These are phyloP conservation scores for Saguinus midas DNA, from an alignment of 2,113 vertebrate species.

Conservation along the genomic window DNA sequence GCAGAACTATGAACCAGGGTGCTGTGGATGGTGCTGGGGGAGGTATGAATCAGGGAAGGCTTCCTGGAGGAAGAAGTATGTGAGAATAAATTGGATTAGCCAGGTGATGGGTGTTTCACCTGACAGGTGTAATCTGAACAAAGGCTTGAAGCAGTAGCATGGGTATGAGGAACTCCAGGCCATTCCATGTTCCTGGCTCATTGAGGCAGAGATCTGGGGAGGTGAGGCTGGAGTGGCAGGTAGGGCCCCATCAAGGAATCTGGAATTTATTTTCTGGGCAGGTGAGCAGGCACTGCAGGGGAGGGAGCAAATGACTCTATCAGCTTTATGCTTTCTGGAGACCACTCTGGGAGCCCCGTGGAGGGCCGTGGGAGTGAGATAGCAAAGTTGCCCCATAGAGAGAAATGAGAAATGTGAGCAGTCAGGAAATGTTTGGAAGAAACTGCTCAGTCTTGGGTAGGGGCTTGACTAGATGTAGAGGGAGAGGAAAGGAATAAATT, in stretches of 20 bases:
- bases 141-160: neutral
- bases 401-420: neutral
- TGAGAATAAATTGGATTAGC: neutral
- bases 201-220: neutral
- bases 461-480: neutral
- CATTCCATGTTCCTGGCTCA: neutral
- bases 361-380: neutral
- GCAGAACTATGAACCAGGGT: neutral
- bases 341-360: neutral
- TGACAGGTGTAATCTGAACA: neutral
- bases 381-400: neutral
- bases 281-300: neutral
- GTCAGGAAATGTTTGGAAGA: neutral
- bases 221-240: neutral
- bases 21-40: neutral
- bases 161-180: neutral
- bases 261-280: neutral
- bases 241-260: neutral
- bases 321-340: neutral
- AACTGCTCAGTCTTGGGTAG: neutral
- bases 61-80: neutral
- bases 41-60: neutral
- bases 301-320: neutral
- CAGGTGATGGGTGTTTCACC: neutral
- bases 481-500: neutral